Base-by-base conservation (phyloP, 1,140 invertebrate genomes). In the Gryllus bimaculatus region DNA sequence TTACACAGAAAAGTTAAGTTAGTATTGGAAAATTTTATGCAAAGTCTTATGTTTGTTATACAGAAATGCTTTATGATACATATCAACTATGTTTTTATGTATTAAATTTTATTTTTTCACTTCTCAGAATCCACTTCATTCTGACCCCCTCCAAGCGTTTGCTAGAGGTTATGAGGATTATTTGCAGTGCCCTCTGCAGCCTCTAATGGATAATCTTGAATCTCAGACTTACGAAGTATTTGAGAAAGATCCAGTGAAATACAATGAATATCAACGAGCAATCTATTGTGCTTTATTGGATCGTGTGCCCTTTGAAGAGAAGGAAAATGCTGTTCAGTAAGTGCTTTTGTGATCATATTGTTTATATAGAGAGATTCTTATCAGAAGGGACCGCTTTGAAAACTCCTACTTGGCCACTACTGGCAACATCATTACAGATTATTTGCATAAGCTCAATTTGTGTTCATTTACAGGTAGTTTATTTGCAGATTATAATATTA, bases 241-340 rank as follows among this genome's bases (percentile, higher is more conserved):
- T 90, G 98, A 99, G 87, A 96, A 96, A 84, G 98, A 99, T 90
- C 95, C 96, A 13, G 88, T 98, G 0, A 99, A 99, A 86, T 99
- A 99, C 87, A 90, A 92, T 47, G 90, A 95, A 80, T 99, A 99
- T 87, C 93, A 97, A 86, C 90, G 89, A 80, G 97, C 94, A 26
- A 91, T 95, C 78, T 90, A 92, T 80, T 85, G 90, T 86, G 96
- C 96, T 18, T 86, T 98, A 8, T 82, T 87, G n/a, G 87, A 89
- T 80, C 85, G 83, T 79, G 82, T 89, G 73, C 83, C 84, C 75
- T 84, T 86, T 21, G 86, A 87, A 77, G 85, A 88, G 74, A 90
- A 88, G 80, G 85, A 88, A 21, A 85, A 81, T 8, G 86, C 85
- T 82, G 83, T 83, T 78, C 81, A 85, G 86, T 88, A 85, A 86